Evolutionary conservation across 92 coral and sea anemone species (phyloP), one percentile per base, ranked within the genome.

Genomic region (Zoanthus sansibaricus): DNA sequence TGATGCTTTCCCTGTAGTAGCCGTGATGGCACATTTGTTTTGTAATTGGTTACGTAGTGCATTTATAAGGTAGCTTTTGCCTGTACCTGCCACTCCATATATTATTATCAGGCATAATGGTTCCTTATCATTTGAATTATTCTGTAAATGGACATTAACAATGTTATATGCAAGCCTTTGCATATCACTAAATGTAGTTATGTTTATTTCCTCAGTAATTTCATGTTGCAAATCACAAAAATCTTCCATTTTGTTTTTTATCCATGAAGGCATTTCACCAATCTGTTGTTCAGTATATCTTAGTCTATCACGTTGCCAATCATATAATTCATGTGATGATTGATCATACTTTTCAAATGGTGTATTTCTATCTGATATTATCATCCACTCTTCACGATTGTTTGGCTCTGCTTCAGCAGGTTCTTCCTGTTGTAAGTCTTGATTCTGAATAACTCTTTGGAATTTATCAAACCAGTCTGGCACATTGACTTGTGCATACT

Each of bases 131-230:
- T 76, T 78, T 20, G 15, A 62, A 75, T 89, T 71, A 25, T 86
- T 58, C 66, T 58, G 45, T 18, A 21, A 89, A 77, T 90, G 93
- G 9, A 33, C 54, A 5, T 68, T 76, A 13, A 93, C 91, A 42
- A 93, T 93, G 51, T 93, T 42, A 86, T 93, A 93, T 77, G 94
- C 96, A 87, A 88, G 90, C 49, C 67, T 32, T 86, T 93, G 96
- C 92, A 88, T 90, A 61, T 88, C 87, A 90, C 79, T 93, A 58
- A 93, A 91, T 49, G 78, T 78, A 49, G 66, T 86, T 17, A 89
- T 86, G 75, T 90, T 89, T 47, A 84, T 83, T 32, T 12, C 72
- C 33, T 58, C 66, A 58, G 66, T 58, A 58, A 58, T 58, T 58
- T 58, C 66, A 58, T 58, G 66, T 58, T 58, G 66, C 66, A 58